Base-by-base conservation (phyloP, 2,888 invertebrate species). In the Drosophila anceps region DNA sequence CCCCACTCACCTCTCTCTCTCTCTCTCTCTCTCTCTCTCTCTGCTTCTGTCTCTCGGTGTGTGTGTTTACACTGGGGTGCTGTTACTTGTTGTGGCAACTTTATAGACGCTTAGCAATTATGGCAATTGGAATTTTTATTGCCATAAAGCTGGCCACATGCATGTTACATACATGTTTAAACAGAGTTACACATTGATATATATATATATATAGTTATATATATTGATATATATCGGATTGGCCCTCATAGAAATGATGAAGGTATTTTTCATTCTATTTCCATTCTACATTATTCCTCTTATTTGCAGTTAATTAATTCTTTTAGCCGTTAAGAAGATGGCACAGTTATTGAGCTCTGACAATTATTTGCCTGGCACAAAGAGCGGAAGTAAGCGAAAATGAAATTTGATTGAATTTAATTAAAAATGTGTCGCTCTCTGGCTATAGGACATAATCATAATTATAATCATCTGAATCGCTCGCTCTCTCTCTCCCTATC, bases 101-200 rank as follows among this genome's bases (percentile, higher is more conserved):
- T 84, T 81, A 81, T 72, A 76, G 88, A 76, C 72, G 88, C 79
- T 79, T 62, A 73, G 85, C 88, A 79, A 84, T 89, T 84, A 89
- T 72, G 82, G 84, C 75, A 84, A 89, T 69, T 76, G 73, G 65
- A 73, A 71, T 83, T 83, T 74, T 70, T 72, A 61, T 76, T 64
- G 63, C 44, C 46, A 59, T 29, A 44, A 60, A 60, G 51, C 58
- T 29, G 12, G 39, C 54, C 48, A 43, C 57, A 60, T 51, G 59
- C 33, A 54, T 33, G 69, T 20, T 15, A 27, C 29, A 46, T 57
- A 29, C 44, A 18, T 37, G 41, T 20, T 29, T 37, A n/a, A 18
- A 20, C 1, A 20, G 9, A 53, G 48, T 13, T 35, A n/a, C 29
- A 35, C 15, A 24, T 10, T 37, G 8, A 35, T 9, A 51, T n/a